These are phyloP conservation scores for Fratercula arctica DNA, from an alignment of 2,797 vertebrate genomes.

Conservation along the genomic window DNA sequence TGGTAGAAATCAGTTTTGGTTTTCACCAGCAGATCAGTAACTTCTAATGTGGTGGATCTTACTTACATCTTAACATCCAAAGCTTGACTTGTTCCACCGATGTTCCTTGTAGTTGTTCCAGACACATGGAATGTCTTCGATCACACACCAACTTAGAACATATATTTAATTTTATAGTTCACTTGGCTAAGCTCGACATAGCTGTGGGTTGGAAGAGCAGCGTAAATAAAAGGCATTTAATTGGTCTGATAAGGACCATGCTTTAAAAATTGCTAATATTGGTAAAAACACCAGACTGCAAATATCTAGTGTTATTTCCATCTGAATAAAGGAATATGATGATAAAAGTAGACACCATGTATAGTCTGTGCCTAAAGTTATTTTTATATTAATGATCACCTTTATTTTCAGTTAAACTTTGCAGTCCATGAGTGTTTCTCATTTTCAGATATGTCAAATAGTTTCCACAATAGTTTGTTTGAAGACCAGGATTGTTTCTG, in stretches of 20 bases:
- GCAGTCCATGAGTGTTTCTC: neutral
- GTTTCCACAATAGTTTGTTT: neutral
- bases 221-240: neutral
- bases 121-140: neutral
- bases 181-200: neutral
- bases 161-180: neutral
- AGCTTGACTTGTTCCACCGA: neutral
- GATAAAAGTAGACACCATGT: neutral
- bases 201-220: neutral
- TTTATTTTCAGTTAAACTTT: neutral
- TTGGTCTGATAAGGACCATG: neutral
- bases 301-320: neutral
- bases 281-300: neutral
- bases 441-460: neutral
- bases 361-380: neutral
- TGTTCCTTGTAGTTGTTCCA: neutral
- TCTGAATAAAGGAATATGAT: neutral
- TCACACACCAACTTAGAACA: neutral
- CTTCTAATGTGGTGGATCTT: neutral
- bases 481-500: neutral
- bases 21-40: neutral
- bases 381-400: neutral
- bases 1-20: neutral
- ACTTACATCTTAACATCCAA: neutral
- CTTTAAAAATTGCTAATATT: neutral